Evolutionary conservation across 1,140 invertebrate genomes (phyloP).

Genomic region (Pogonus chalceus): DNA sequence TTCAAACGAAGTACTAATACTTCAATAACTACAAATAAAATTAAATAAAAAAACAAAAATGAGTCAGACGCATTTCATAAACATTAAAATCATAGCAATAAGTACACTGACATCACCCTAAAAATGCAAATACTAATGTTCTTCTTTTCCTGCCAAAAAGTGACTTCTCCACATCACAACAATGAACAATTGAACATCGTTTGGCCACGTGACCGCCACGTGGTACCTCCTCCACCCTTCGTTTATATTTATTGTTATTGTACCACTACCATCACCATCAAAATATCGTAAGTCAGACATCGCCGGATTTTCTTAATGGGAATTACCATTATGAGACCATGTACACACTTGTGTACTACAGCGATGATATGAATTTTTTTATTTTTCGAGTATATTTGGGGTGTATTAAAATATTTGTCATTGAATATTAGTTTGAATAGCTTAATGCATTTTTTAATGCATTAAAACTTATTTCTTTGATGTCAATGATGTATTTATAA

Average conservation of each 20-base stretch:
- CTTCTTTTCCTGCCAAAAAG: background rate
- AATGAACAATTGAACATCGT: background rate
- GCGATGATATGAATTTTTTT: background rate
- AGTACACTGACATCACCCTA: background rate
- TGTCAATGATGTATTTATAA: too few relatives aligned
- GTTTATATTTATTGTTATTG: conserved; percentile 13
- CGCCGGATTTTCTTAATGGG: background rate
- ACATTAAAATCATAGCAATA: background rate
- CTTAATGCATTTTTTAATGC: too few relatives aligned
- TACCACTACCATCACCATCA: conserved; percentile 11
- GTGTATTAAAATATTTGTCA: too few relatives aligned
- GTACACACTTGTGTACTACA: background rate
- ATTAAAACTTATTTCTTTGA: too few relatives aligned
- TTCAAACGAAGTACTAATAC: too few relatives aligned
- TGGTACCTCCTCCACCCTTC: conserved; percentile 11
- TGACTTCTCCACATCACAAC: conserved; percentile 2
- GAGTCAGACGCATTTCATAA: background rate
- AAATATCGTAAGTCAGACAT: conserved; percentile 4
- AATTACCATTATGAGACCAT: background rate
- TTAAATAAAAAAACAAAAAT: too few relatives aligned
- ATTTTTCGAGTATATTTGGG: too few relatives aligned
- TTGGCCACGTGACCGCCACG: conserved; percentile 16
- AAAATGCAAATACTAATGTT: background rate
- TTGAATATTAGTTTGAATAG: too few relatives aligned
- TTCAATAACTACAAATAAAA: too few relatives aligned